Evolutionary conservation across 2,113 vertebrate species (phyloP).

Genomic region (Polyodon spathula): DNA sequence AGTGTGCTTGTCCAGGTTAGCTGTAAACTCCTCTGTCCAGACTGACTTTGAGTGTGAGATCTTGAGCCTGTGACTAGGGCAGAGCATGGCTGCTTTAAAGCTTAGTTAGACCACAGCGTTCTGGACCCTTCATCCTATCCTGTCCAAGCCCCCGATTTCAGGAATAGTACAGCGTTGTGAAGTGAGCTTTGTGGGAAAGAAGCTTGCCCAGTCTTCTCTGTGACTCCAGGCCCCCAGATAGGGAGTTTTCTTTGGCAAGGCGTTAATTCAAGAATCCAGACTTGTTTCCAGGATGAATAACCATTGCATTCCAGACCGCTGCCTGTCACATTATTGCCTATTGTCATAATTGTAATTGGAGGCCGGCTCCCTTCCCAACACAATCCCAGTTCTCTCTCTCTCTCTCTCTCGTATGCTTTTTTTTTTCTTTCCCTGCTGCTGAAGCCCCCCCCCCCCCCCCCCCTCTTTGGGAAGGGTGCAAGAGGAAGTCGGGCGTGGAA

Average conservation of each 20-base stretch:
- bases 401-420: neutral
- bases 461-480: too few relatives aligned
- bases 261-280: neutral
- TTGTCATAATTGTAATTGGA: slow-evolving; percentile 19
- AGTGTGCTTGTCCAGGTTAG: too few relatives aligned
- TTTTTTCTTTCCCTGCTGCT: slow-evolving; percentile 9
- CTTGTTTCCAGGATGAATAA: slow-evolving; percentile 17
- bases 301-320: slow-evolving; percentile 9
- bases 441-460: too few relatives aligned
- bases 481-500: too few relatives aligned
- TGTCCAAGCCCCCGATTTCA: neutral
- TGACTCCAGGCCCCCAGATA: neutral
- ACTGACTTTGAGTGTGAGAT: too few relatives aligned
- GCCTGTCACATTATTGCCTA: slow-evolving; percentile 15
- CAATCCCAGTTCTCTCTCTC: neutral
- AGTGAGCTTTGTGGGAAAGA: neutral
- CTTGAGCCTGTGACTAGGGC: too few relatives aligned
- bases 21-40: too few relatives aligned
- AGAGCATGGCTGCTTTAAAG: too few relatives aligned
- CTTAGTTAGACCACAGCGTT: slow-evolving; percentile 3
- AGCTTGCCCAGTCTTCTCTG: neutral
- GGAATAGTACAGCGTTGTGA: too few relatives aligned
- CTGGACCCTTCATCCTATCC: neutral
- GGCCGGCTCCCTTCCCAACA: neutral
- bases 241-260: slow-evolving; percentile 5